Conservation (phyloP, 2,888 invertebrate genomes). For the Ligdia adustata region DNA sequence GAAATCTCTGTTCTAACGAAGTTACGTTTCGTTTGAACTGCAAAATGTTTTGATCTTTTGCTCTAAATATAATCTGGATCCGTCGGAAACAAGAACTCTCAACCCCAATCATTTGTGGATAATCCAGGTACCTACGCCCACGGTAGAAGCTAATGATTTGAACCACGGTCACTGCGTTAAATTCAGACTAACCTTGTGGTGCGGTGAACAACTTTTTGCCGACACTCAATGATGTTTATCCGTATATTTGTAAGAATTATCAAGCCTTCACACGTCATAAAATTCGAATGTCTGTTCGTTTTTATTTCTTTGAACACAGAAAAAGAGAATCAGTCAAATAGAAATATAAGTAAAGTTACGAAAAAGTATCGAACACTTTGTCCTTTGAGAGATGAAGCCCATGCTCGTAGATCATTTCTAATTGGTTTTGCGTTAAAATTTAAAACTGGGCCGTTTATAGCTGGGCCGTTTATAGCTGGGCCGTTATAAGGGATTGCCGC, state of each 20-base stretch:
- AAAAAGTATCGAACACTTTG: too few relatives aligned
- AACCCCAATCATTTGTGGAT: constrained; percentile 28
- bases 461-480: too few relatives aligned
- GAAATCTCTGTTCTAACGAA: constrained; percentile 3
- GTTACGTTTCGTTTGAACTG: constrained; percentile 12
- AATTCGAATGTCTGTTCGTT: too few relatives aligned
- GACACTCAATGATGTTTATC: constrained; percentile 8
- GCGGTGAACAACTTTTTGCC: constrained; percentile 16
- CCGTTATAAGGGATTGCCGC: too few relatives aligned
- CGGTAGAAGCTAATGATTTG: constrained; percentile 30
- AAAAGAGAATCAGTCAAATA: too few relatives aligned
- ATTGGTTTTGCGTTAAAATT: too few relatives aligned
- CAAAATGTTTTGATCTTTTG: constrained; percentile 27
- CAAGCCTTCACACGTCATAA: too few relatives aligned
- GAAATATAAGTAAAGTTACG: too few relatives aligned
- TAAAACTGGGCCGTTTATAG: too few relatives aligned
- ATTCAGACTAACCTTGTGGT: constrained; percentile 33
- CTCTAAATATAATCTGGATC: constrained; percentile 12
- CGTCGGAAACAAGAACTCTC: constrained; percentile 19
- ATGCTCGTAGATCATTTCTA: too few relatives aligned
- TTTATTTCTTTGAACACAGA: too few relatives aligned
- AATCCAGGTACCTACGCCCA: constrained; percentile 30
- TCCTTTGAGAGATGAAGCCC: too few relatives aligned
- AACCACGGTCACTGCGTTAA: constrained; percentile 33
- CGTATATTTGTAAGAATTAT: neutral